These are phyloP conservation scores for Acrocyrtus sp. DNA, from an alignment of 2,888 invertebrate species.

Conservation along the genomic window DNA sequence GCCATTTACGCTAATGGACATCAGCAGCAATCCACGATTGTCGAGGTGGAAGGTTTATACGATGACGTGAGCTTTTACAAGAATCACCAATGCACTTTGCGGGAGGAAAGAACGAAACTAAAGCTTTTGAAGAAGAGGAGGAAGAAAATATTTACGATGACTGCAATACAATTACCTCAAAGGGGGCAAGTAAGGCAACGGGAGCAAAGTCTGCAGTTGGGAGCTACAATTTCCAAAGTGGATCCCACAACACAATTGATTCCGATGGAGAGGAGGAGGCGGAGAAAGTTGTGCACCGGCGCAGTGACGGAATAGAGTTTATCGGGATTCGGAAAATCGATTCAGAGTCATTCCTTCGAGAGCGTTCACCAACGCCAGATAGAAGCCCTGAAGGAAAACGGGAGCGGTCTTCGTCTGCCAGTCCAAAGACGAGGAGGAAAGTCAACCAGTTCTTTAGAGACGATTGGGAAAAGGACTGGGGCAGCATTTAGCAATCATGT, in stretches of 20 bases:
- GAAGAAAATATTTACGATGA: slow-evolving; percentile 63
- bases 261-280: slow-evolving; percentile 50
- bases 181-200: slow-evolving; percentile 5
- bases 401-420: slow-evolving; percentile 58
- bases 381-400: slow-evolving; percentile 40
- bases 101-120: slow-evolving; percentile 4
- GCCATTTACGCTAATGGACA: slow-evolving; percentile 53
- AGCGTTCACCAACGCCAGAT: slow-evolving; percentile 48
- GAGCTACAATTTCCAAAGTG: slow-evolving; percentile 60
- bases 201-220: slow-evolving; percentile 44
- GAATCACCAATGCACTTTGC: slow-evolving; percentile 49
- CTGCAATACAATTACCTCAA: slow-evolving; percentile 42
- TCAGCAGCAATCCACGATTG: slow-evolving; percentile 17
- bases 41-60: slow-evolving; percentile 47
- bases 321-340: slow-evolving; percentile 63
- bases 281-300: slow-evolving; percentile 51
- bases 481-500: slow-evolving; percentile 61
- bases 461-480: slow-evolving; percentile 63
- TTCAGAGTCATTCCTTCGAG: slow-evolving; percentile 61
- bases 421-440: slow-evolving; percentile 61
- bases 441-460: slow-evolving; percentile 64
- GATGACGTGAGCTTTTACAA: slow-evolving; percentile 53
- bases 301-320: slow-evolving; percentile 62
- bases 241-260: slow-evolving; percentile 31
- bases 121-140: slow-evolving; percentile 29